Base-by-base conservation (phyloP, 2,113 vertebrate genomes). In the Plecturocebus donacophilus region DNA sequence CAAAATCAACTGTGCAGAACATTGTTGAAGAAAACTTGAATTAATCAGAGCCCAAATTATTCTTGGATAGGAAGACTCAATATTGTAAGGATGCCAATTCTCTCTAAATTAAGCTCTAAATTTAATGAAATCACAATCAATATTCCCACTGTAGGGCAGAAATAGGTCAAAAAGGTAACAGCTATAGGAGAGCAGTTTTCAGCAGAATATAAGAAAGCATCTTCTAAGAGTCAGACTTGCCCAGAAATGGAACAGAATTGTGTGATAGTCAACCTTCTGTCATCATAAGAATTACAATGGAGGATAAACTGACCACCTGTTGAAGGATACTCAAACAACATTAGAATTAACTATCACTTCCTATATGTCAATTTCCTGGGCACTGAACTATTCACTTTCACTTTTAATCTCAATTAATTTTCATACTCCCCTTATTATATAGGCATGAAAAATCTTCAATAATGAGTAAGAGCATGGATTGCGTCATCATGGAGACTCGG, bases 91-190 rank as follows among this genome's bases (percentile, higher is more conserved):
- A 96, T 97, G 97, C 98, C 97, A 98, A 97, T 98, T 97, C 90
- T 94, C 96, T 93, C 87, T 97, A 98, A 98, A 98, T 98, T 96
- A 98, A 97, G 95, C 95, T 97, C 61, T 96, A 97, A 97, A 97
- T 97, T 95, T 98, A 98, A 98, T 98, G 98, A 97, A 98, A 98
- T 97, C 96, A 91, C 92, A 96, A 97, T 98, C 98, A 98, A 98
- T 98, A 98, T 97, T 97, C 76, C 98, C 97, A 97, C 87, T 82
- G 75, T 87, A 98, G 97, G 95, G 96, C 97, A 97, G 92, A 97
- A 95, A 73, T 84, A 96, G 96, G 97, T 97, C 95, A 97, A 88
- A 96, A 68, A 89, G 97, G 96, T 96, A 96, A 97, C 71, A 95
- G 90, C 58, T 93, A 86, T 91, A 93, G 54, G 96, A 92, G 84